Conservation (phyloP, 2,113 vertebrate genomes). For the Thamnaconus septentrionalis region DNA sequence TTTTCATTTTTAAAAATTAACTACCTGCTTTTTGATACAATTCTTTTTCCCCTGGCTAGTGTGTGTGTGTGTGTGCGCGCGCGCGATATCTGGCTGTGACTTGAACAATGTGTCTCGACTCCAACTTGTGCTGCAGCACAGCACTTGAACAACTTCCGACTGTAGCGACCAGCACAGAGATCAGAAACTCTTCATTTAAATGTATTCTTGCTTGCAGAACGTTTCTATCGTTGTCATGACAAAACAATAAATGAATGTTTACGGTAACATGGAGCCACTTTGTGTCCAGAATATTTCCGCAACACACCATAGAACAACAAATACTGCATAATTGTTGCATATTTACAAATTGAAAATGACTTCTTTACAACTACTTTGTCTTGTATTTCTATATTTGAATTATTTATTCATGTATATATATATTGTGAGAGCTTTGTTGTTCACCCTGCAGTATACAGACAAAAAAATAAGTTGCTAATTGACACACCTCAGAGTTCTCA, state of each 20-base stretch:
- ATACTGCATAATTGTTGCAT: too few species aligned
- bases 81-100: slow-evolving; percentile 1
- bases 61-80: slow-evolving; percentile 17
- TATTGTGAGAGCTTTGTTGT: too few species aligned
- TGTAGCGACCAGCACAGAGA: slow-evolving; percentile 48
- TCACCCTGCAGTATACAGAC: too few species aligned
- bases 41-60: slow-evolving; percentile 18
- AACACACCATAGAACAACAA: background rate
- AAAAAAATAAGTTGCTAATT: too few species aligned
- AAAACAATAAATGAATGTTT: slow-evolving; percentile 60
- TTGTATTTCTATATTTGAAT: too few species aligned
- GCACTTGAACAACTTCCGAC: slow-evolving; percentile 59
- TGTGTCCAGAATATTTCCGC: slow-evolving; percentile 6
- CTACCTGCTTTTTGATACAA: slow-evolving; percentile 59
- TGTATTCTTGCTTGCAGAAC: slow-evolving; percentile 30
- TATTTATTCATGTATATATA: too few species aligned
- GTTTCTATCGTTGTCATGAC: slow-evolving; percentile 54
- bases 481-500: too few species aligned
- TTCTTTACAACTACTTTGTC: too few species aligned
- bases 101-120: slow-evolving; percentile 14
- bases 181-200: slow-evolving; percentile 25
- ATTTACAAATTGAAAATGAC: too few species aligned
- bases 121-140: slow-evolving; percentile 39
- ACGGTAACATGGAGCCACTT: slow-evolving; percentile 24
- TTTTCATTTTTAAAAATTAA: slow-evolving; percentile 42